A percentile compares a stretch with the other conserved stretches of the same genome.
Evolutionary conservation across 2,888 invertebrate species (phyloP).

Genomic region (Lydus trimaculatus): DNA sequence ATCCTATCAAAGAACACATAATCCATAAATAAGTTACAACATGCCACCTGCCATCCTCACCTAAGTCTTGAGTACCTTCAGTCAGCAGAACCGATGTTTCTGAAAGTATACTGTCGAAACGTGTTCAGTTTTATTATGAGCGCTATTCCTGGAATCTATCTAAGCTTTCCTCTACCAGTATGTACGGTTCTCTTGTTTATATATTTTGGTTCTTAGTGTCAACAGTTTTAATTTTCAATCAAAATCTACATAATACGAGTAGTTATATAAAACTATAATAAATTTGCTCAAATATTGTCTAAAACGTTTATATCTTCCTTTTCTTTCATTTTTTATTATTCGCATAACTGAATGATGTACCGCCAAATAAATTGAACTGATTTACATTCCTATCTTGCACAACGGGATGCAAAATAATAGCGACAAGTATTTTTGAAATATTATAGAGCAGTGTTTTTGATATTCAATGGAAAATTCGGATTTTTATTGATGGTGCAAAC

Average conservation of each 20-base stretch:
- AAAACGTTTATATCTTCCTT: background rate
- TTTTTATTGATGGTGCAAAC: background rate
- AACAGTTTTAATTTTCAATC: too few species aligned
- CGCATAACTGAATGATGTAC: background rate
- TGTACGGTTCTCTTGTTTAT: too few species aligned
- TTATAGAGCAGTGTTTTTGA: background rate
- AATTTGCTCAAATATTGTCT: background rate
- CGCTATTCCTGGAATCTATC: background rate
- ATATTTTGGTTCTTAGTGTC: too few species aligned
- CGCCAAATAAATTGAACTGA: background rate
- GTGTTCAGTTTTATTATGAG: constrained; percentile 18
- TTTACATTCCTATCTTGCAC: background rate
- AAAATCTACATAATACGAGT: background rate
- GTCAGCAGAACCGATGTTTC: constrained; percentile 31
- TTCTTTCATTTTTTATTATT: too few species aligned
- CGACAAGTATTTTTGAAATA: background rate
- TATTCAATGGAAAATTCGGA: background rate
- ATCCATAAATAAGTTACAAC: constrained; percentile 34
- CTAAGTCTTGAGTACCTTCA: constrained; percentile 33
- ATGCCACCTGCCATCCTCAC: constrained; percentile 32
- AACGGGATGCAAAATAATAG: background rate
- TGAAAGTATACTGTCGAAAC: constrained; percentile 30
- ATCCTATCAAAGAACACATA: constrained; percentile 31
- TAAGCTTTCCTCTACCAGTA: background rate
- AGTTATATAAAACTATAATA: background rate